These are phyloP conservation scores for Oncorhynchus masou DNA, from an alignment of 2,113 vertebrate species.

Conservation along the genomic window DNA sequence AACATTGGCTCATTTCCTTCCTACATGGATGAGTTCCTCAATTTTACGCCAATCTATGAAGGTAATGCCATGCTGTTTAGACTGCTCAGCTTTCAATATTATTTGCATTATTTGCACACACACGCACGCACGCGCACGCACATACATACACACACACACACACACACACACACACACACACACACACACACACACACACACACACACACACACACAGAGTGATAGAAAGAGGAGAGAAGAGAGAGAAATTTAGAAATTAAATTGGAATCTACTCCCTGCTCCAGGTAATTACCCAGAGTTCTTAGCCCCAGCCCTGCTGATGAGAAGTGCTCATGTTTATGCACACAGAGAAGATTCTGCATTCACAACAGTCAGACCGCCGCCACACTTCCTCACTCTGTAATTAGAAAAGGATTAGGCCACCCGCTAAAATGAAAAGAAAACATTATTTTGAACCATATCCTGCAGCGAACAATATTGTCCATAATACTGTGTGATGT, in stretches of 20 bases:
- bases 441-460: slow-evolving; percentile 54
- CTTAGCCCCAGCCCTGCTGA: slow-evolving; percentile 57
- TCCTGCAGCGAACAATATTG: slow-evolving; percentile 62
- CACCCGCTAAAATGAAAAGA: slow-evolving; percentile 62
- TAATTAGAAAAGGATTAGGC: slow-evolving; percentile 75
- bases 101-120: slow-evolving; percentile 52
- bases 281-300: slow-evolving; percentile 69
- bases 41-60: slow-evolving; percentile 86
- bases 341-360: slow-evolving; percentile 84
- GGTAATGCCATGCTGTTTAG: slow-evolving; percentile 77
- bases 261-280: slow-evolving; percentile 51
- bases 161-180: slow-evolving; percentile 64
- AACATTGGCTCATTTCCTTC: slow-evolving; percentile 84
- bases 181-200: slow-evolving; percentile 13
- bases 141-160: too few species aligned
- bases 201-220: too few species aligned
- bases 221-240: background rate
- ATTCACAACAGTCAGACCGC: slow-evolving; percentile 61
- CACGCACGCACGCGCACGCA: too few species aligned
- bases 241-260: slow-evolving; percentile 21
- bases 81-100: slow-evolving; percentile 76
- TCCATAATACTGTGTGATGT: slow-evolving; percentile 38
- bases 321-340: slow-evolving; percentile 90
- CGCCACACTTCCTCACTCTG: slow-evolving; percentile 60
- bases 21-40: slow-evolving; percentile 86